Percentiles rank a stretch among this genome's conserved stretches.
These are phyloP conservation scores for Polyodon spathula DNA, from an alignment of 2,113 vertebrate species.

Conservation along the genomic window DNA sequence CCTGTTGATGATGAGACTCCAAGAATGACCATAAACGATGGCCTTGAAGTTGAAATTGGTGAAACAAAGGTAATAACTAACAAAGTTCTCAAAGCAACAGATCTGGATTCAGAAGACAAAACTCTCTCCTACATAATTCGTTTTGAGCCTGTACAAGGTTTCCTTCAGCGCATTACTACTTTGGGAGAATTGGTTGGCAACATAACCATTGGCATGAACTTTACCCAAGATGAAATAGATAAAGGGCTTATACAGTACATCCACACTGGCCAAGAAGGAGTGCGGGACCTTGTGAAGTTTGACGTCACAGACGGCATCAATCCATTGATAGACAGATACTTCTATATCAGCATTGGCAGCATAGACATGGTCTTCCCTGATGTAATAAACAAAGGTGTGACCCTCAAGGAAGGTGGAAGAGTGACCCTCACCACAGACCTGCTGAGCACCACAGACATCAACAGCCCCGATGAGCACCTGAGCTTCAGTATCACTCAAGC, in stretches of 20 bases:
- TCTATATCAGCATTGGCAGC: conserved; percentile 37
- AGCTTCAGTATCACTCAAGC: conserved; percentile 35
- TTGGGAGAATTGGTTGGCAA: conserved; percentile 45
- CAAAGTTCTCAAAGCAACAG: conserved; percentile 43
- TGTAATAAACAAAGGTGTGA: conserved; percentile 43
- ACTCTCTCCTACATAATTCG: conserved; percentile 43
- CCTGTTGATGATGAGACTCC: conserved; percentile 44
- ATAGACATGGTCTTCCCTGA: conserved; percentile 38
- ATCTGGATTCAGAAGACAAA: conserved; percentile 45
- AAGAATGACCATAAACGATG: conserved; percentile 35
- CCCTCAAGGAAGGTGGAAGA: conserved; percentile 40
- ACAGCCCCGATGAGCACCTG: conserved; percentile 40
- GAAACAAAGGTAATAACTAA: conserved; percentile 40
- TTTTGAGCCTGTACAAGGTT: conserved; percentile 37
- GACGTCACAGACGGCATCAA: conserved; percentile 55
- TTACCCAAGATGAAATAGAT: conserved; percentile 51
- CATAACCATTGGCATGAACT: conserved; percentile 44
- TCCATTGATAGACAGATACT: conserved; percentile 36
- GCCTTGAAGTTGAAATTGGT: conserved; percentile 37
- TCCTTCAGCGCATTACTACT: conserved; percentile 59
- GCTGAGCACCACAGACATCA: conserved; percentile 42
- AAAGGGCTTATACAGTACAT: conserved; percentile 33
- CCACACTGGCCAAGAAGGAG: conserved; percentile 37
- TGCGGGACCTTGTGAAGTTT: conserved; percentile 48
- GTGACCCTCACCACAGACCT: conserved; percentile 41